These are phyloP conservation scores for Cygnus atratus DNA, from an alignment of 2,113 vertebrate species.

Conservation along the genomic window DNA sequence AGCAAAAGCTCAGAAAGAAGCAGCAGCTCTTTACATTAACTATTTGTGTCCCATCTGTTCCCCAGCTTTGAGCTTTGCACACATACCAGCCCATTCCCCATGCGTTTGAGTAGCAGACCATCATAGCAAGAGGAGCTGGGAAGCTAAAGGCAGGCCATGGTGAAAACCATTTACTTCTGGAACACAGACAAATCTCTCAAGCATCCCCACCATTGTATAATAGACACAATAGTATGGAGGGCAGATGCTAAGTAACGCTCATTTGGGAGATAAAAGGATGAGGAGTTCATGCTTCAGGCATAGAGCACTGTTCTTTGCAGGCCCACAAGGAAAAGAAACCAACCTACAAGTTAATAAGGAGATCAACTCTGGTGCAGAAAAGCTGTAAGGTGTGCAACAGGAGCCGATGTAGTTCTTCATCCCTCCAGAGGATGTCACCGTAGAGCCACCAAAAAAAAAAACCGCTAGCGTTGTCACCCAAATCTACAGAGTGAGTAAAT, in stretches of 20 bases:
- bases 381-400: not conserved
- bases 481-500: not conserved
- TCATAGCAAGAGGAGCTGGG: not conserved
- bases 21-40: not conserved
- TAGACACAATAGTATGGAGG: not conserved
- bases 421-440: conserved; percentile 68
- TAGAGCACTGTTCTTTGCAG: not conserved
- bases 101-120: not conserved
- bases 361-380: not conserved
- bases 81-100: not conserved
- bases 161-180: not conserved
- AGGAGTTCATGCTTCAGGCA: too few relatives aligned
- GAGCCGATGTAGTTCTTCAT: conserved; percentile 9
- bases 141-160: not conserved
- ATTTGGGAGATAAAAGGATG: not conserved
- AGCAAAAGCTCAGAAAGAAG: not conserved
- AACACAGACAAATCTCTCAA: not conserved
- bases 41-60: not conserved
- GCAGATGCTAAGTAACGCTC: not conserved
- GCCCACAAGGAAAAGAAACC: not conserved
- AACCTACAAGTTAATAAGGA: fast-evolving
- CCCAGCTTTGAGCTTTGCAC: not conserved
- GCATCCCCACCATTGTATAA: not conserved
- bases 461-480: not conserved
- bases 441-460: conserved; percentile 39